Percentiles rank a stretch among this genome's conserved stretches.
Evolutionary conservation across 1,140 invertebrate genomes (phyloP).

Genomic region (Apolygus lucorum): DNA sequence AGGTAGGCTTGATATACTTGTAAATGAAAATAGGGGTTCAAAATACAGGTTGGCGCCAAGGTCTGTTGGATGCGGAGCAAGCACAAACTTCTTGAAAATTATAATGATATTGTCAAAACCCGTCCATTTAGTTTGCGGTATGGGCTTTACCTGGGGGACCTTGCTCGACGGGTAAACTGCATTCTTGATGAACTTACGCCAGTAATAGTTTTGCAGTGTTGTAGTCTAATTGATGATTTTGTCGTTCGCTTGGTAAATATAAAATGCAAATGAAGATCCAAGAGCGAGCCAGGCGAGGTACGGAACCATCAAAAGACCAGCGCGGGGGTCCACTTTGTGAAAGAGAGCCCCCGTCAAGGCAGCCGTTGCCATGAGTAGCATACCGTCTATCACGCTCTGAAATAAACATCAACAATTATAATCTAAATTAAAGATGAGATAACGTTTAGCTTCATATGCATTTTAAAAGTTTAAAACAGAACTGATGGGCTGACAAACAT

Average conservation of each 20-base stretch:
- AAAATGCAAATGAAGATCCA: conserved; percentile 56
- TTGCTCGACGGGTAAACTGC: no score
- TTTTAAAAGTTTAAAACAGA: not conserved
- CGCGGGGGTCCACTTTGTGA: conserved; percentile 54
- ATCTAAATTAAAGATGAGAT: no score
- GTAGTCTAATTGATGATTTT: not conserved
- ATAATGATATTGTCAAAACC: no score
- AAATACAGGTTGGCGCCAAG: no score
- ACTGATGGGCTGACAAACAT: not conserved
- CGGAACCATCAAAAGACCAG: conserved; percentile 64
- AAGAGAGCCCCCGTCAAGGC: conserved; percentile 55
- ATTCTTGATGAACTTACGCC: no score
- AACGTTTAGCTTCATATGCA: not conserved
- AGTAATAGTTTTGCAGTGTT: no score
- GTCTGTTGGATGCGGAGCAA: no score
- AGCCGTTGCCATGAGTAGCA: conserved; percentile 52
- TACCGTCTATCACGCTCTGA: conserved; percentile 62
- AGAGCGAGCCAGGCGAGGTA: conserved; percentile 68
- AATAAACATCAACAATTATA: conserved; percentile 37
- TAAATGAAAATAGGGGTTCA: no score
- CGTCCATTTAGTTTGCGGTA: no score
- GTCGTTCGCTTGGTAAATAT: conserved; percentile 55
- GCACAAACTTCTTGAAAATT: no score
- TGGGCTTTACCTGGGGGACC: no score
- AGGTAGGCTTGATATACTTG: no score